Evolutionary conservation across 1,140 invertebrate species (phyloP).

Genomic region (Aporrectodea caliginosa): DNA sequence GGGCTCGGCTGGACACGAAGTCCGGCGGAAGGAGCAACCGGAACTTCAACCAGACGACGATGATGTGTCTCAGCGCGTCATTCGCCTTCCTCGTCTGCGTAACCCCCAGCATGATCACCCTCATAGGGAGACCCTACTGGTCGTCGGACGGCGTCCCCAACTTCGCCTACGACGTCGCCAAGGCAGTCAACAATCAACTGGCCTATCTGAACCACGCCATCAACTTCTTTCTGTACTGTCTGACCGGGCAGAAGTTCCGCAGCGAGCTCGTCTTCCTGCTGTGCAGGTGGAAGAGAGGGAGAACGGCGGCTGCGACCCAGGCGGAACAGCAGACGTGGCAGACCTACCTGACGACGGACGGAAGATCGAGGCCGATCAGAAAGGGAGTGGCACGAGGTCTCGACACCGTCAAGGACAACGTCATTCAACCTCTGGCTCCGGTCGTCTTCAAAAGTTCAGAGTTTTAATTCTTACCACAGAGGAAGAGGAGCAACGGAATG

Average conservation of each 20-base stretch:
- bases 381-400: background rate
- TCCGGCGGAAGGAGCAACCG: background rate
- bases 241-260: conserved; percentile 36
- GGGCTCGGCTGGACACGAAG: background rate
- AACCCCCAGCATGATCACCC: conserved; percentile 29
- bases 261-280: conserved; percentile 31
- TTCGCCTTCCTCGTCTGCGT: conserved; percentile 32
- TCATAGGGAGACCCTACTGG: conserved; percentile 29
- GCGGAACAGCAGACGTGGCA: background rate
- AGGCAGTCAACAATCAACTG: conserved; percentile 29
- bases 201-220: conserved; percentile 36
- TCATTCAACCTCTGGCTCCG: background rate
- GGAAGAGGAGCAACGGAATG: too few species aligned
- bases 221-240: conserved; percentile 39
- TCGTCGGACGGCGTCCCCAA: background rate
- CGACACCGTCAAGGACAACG: conserved; percentile 7
- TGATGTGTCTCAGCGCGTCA: conserved; percentile 34
- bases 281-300: background rate
- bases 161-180: conserved; percentile 19
- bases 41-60: conserved; percentile 26
- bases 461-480: too few species aligned
- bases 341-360: background rate
- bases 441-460: background rate
- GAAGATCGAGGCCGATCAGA: background rate
- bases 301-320: too few species aligned